A percentile compares a stretch with the other conserved stretches of the same genome.
These are phyloP conservation scores for Aythya baeri DNA, from an alignment of 2,113 vertebrate species.

Conservation along the genomic window DNA sequence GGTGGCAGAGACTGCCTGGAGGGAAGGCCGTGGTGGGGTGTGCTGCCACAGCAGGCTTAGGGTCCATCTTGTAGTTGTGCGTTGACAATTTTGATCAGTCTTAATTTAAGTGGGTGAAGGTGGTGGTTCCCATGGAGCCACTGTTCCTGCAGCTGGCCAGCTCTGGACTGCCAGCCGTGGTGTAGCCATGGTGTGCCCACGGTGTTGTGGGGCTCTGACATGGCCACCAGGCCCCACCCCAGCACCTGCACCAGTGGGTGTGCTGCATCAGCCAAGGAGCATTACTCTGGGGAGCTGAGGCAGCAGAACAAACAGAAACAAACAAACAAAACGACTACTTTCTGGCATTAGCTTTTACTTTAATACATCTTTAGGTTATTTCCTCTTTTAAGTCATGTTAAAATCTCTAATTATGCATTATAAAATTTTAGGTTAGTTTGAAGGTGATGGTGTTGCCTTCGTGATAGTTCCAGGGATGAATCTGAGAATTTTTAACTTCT, in stretches of 20 bases:
- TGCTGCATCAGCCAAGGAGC: background rate
- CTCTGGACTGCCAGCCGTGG: background rate
- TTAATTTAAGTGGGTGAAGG: background rate
- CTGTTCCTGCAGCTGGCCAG: background rate
- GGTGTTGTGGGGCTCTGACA: background rate
- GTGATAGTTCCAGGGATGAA: background rate
- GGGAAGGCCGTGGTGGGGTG: background rate
- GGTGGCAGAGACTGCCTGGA: background rate
- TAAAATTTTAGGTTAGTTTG: background rate
- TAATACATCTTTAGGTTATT: background rate
- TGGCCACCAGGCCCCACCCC: too few species aligned
- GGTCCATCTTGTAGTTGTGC: background rate
- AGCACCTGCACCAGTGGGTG: rapidly evolving
- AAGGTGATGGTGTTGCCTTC: background rate
- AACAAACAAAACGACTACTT: background rate
- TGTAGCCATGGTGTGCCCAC: background rate
- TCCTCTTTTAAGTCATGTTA: background rate
- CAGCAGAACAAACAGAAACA: background rate
- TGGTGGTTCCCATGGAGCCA: background rate
- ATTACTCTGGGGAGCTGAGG: background rate
- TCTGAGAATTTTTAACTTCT: background rate
- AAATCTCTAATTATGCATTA: background rate
- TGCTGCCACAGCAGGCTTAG: rapidly evolving
- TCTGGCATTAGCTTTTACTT: background rate
- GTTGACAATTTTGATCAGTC: background rate